Base-by-base conservation (phyloP, 2,113 vertebrate genomes). In the Dipodomys spectabilis region DNA sequence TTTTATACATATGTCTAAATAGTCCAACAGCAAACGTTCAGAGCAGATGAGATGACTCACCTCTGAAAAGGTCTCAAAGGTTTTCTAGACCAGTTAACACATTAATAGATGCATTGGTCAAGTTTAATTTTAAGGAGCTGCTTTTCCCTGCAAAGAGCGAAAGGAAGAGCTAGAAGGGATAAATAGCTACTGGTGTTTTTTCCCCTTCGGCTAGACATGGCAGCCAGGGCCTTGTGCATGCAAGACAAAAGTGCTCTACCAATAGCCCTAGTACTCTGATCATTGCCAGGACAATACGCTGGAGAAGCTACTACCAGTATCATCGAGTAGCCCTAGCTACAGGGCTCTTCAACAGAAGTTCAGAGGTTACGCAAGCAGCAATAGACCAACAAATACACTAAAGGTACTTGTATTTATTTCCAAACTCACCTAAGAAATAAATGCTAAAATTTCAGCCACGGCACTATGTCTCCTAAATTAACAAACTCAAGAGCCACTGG, bases 401-500 rank as follows among this genome's bases (percentile, higher is more conserved):
- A 87, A 80, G 75, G 85, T 93, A 20, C 90, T 96, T 97, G 23
- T 90, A 95, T 97, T 97, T 97, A 95, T 97, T 98, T 97, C 93
- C 60, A 73, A 96, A 82, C 72, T 92, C 79, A 80, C 72, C 73
- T 88, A 96, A 96, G 92, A 98, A 95, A 96, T 96, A 90, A 94
- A 93, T 95, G 78, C 72, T 93, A 96, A 73, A 93, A 94, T 96
- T 97, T 96, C 65, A 94, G 86, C 90, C 96, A 28, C 90, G 12
- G 49, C 49, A 49, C 64, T 81, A 45, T 93, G 71, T 96, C 79
- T 96, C 85, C 95, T 91, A 75, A 85, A 83, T 44, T 0, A 93
- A 93, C 79, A 93, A 94, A 96, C 88, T 96, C 75, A 93, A 96
- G 96, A 95, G 89, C 93, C 96, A 86, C 60, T 71, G 20, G 60